These are phyloP conservation scores for Lutra lutra DNA, from an alignment of 2,797 vertebrate species.

Conservation along the genomic window DNA sequence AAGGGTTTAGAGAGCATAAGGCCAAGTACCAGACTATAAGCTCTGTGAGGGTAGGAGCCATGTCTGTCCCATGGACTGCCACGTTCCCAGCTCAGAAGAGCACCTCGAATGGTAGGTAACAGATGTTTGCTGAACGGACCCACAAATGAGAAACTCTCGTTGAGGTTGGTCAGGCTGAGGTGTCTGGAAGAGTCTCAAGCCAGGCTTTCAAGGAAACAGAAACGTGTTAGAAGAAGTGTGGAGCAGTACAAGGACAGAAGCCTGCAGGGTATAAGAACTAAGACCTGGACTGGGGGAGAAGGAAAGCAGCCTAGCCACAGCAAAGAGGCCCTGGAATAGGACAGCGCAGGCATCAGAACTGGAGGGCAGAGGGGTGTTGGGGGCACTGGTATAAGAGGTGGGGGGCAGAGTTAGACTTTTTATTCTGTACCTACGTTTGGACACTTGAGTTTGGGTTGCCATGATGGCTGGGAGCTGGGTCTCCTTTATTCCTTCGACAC, in stretches of 20 bases:
- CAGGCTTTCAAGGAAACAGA: slow-evolving; percentile 45
- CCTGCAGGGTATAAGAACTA: not conserved
- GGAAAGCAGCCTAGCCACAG: not conserved
- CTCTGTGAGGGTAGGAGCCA: not conserved
- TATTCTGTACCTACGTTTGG: slow-evolving; percentile 7
- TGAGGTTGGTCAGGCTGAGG: slow-evolving; percentile 24
- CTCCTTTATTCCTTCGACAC: slow-evolving; percentile 36
- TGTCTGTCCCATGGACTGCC: not conserved
- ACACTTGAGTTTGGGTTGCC: not conserved
- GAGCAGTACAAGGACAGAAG: not conserved
- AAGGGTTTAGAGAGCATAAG: slow-evolving; percentile 14
- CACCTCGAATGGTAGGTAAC: not conserved
- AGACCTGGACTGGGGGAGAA: not conserved
- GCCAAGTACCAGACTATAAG: slow-evolving; percentile 39
- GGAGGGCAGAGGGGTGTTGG: not conserved
- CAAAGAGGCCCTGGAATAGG: not conserved
- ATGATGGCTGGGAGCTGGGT: not conserved
- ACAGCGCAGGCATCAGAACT: not conserved
- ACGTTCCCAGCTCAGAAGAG: not conserved
- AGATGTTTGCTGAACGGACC: not conserved
- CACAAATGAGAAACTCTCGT: not conserved
- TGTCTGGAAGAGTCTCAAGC: slow-evolving; percentile 22
- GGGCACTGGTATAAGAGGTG: not conserved
- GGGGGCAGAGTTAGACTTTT: not conserved
- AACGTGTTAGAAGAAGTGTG: not conserved